Evolutionary conservation across 2,113 vertebrate species (phyloP), one percentile per base, ranked within the genome.

Genomic region (Mobula hypostoma): DNA sequence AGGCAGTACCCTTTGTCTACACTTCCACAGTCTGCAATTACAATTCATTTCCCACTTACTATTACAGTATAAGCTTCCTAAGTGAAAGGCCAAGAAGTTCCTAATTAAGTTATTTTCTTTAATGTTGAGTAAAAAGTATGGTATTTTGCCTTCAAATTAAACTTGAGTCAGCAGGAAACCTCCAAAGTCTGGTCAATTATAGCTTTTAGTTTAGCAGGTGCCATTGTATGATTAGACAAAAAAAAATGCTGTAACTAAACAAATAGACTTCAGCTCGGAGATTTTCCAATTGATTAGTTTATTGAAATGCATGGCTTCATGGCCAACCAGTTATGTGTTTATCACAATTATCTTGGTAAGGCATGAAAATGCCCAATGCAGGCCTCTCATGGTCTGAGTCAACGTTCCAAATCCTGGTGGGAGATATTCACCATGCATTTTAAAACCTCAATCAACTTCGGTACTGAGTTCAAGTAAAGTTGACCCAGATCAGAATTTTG

Each of bases 231-330:
- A 90, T 90, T 61, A 90, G 15, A 90, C 85, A 74, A 32, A 90
- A 90, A 88, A 90, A 90, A 90, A 90, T 90, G 85, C 85, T 63
- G 56, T 88, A 58, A 88, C 83, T 88, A 27, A 88, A 27, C 61
- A 88, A 66, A 90, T 90, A 90, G 61, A 63, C 85, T 32, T 90
- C 61, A 61, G 83, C 61, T 90, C 29, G 68, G 85, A 88, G 27
- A 88, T 88, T 88, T 88, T 88, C 85, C 61, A 90, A 90, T 66
- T 90, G 85, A 90, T 63, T 66, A 66, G 85, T 90, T 66, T 90
- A 90, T 90, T 90, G 85, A 90, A 90, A 61, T n/a, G 61, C 63
- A 68, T 66, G 61, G 61, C 32, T 66, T 66, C 61, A 32, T 90
- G 58, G 85, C 29, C n/a, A 90, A 90, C 14, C 58, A 88, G 58